Percentiles rank a stretch among this genome's conserved stretches.
phyloP scores from a whole-genome alignment of 1,140 invertebrate species.

The Ceratina australensis region DNA sequence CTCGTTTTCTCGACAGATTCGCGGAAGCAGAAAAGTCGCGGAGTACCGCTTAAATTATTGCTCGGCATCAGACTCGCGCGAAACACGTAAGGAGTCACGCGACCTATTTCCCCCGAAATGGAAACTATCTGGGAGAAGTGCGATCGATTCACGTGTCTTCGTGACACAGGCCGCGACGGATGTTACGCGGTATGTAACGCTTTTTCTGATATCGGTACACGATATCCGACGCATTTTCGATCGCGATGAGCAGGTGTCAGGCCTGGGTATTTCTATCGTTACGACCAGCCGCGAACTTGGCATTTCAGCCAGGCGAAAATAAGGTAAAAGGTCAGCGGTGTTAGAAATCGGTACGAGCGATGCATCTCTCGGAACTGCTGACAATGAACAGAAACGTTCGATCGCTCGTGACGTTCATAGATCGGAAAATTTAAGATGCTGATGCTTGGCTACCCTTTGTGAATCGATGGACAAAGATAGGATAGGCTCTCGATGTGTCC shows the following conservation, averaged over 20 bases:
- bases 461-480: too few relatives aligned
- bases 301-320: background rate
- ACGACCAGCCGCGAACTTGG: background rate
- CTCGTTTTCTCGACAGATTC: slow-evolving; percentile 34
- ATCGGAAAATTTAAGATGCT: too few relatives aligned
- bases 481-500: too few relatives aligned
- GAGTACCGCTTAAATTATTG: slow-evolving; percentile 27
- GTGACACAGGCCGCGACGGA: slow-evolving; percentile 11
- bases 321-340: background rate
- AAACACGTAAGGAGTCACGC: background rate
- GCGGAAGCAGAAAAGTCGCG: background rate
- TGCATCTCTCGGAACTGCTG: background rate
- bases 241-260: background rate
- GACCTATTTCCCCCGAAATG: slow-evolving; percentile 35
- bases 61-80: background rate
- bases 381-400: too few relatives aligned
- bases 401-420: too few relatives aligned
- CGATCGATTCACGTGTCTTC: slow-evolving; percentile 42
- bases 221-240: background rate
- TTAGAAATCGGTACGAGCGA: background rate
- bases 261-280: slow-evolving; percentile 15
- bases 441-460: too few relatives aligned
- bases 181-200: slow-evolving; percentile 14
- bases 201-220: background rate
- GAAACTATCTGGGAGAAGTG: slow-evolving; percentile 18